Conservation (phyloP, 2,113 vertebrate species). For the Vulpes lagopus region DNA sequence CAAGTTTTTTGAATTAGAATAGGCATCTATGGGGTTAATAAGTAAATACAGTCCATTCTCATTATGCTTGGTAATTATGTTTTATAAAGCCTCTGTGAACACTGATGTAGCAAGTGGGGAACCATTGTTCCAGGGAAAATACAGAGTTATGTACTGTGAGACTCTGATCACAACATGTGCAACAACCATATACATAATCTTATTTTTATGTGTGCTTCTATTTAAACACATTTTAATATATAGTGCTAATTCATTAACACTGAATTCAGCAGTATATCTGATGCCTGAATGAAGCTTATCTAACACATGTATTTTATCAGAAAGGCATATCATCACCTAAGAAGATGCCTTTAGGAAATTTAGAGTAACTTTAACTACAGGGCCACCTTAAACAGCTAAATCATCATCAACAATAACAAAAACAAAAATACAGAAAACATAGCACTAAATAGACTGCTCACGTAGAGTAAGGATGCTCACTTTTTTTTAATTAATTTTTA, state of each 20-base stretch:
- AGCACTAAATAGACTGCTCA: neutral
- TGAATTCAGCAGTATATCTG: neutral
- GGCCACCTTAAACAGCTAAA: neutral
- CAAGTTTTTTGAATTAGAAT: neutral
- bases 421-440: neutral
- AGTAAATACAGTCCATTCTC: neutral
- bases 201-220: neutral
- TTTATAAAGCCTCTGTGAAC: neutral
- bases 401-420: neutral
- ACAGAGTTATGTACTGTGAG: neutral
- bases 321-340: neutral
- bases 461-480: neutral
- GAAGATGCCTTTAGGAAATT: neutral
- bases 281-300: neutral
- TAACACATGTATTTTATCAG: neutral
- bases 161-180: neutral
- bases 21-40: neutral
- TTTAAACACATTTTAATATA: neutral
- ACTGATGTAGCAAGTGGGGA: neutral
- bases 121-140: neutral
- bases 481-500: neutral
- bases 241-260: neutral
- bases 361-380: neutral
- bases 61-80: neutral
- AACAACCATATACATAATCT: neutral